Evolutionary conservation across 2,113 vertebrate genomes (phyloP).

Genomic region (Microtus richardsoni): DNA sequence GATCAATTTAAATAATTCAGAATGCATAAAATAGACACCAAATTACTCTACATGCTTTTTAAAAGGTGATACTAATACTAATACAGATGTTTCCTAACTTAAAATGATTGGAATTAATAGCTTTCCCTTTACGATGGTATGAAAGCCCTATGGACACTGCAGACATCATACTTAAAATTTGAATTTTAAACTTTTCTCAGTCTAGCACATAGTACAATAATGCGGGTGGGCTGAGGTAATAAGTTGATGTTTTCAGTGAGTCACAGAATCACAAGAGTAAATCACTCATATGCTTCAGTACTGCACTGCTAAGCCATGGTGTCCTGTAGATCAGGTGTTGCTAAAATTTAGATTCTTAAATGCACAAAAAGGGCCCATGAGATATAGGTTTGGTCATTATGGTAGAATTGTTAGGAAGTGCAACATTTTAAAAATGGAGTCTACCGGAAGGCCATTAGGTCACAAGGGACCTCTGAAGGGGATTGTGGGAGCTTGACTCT

Average conservation of each 20-base stretch:
- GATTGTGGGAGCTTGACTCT: background rate
- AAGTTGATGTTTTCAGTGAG: background rate
- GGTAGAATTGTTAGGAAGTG: background rate
- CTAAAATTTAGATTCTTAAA: background rate
- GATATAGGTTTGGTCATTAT: background rate
- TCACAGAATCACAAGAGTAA: background rate
- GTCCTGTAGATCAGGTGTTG: background rate
- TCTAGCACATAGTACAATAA: background rate
- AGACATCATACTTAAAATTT: background rate
- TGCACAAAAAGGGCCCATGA: background rate
- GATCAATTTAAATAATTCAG: conserved; percentile 51
- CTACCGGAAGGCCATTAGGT: background rate
- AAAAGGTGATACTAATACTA: background rate
- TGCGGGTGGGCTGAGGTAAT: background rate
- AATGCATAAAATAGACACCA: conserved; percentile 16
- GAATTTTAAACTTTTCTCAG: background rate
- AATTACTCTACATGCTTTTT: conserved; percentile 25
- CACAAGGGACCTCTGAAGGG: background rate
- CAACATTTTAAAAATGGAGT: background rate
- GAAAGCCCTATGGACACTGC: background rate
- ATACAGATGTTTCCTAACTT: background rate
- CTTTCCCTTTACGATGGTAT: background rate
- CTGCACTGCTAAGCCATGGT: background rate
- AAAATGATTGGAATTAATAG: background rate
- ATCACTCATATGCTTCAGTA: background rate